phyloP scores from a whole-genome alignment of 2,797 vertebrate genomes.

The Melanotaenia pygmaea region DNA sequence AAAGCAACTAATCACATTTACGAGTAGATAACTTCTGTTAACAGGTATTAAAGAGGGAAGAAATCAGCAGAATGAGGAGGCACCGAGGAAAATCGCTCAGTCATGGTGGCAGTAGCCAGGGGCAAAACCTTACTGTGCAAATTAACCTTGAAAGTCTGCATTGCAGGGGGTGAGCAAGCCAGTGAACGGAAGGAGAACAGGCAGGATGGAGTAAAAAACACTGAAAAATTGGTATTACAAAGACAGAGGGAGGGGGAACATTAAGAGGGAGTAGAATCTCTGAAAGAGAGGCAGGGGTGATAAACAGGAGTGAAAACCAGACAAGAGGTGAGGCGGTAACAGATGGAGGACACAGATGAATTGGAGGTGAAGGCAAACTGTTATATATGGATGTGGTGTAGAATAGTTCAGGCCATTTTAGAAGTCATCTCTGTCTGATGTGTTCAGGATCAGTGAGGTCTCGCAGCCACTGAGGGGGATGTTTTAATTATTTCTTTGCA shows the following conservation, averaged over 20 bases:
- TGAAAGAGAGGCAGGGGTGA: slow-evolving; percentile 11
- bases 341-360: slow-evolving; percentile 17
- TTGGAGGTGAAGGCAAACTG: slow-evolving; percentile 2
- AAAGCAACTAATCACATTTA: neutral
- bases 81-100: slow-evolving; percentile 62
- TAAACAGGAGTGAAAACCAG: slow-evolving; percentile 24
- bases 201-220: slow-evolving; percentile 33
- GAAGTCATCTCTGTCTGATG: neutral
- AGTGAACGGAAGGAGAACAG: slow-evolving; percentile 40
- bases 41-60: slow-evolving; percentile 25
- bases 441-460: neutral
- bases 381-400: neutral
- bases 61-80: slow-evolving; percentile 39
- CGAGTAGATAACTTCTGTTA: slow-evolving; percentile 15
- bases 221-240: slow-evolving; percentile 46
- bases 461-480: neutral
- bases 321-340: slow-evolving; percentile 27
- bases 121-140: slow-evolving; percentile 78
- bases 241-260: slow-evolving; percentile 19
- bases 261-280: slow-evolving; percentile 7
- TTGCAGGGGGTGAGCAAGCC: slow-evolving; percentile 68
- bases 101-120: slow-evolving; percentile 64
- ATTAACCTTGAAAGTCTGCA: slow-evolving; percentile 85
- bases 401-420: slow-evolving; percentile 7
- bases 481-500: neutral